Conservation (phyloP, 2,888 invertebrate genomes). For the Ectemnius cavifrons region DNA sequence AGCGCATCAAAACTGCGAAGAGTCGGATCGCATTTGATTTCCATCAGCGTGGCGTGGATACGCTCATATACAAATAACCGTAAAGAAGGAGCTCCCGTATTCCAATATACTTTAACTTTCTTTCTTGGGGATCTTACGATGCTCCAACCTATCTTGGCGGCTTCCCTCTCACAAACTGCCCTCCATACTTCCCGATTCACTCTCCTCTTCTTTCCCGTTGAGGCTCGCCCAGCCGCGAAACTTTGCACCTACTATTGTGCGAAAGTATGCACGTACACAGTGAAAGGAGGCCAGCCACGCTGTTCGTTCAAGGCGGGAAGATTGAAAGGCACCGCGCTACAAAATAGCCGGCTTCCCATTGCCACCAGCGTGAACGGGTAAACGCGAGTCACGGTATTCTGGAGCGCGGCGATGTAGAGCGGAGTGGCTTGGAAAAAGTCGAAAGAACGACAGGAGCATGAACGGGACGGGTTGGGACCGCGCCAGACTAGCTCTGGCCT, state of each 20-base stretch:
- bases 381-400: not conserved
- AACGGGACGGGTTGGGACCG: not conserved
- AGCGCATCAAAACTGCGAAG: slow-evolving; percentile 8
- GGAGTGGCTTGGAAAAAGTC: not conserved
- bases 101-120: slow-evolving; percentile 26
- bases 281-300: no score
- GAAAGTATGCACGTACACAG: not conserved
- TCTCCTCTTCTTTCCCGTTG: slow-evolving; percentile 2
- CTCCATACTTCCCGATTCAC: slow-evolving; percentile 24
- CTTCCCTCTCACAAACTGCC: slow-evolving; percentile 26
- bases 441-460: not conserved
- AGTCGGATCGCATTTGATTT: slow-evolving; percentile 29
- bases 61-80: slow-evolving; percentile 46
- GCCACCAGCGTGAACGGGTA: no score
- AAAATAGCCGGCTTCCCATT: no score
- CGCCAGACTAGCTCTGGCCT: not conserved
- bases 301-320: no score
- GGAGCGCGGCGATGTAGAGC: not conserved
- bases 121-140: slow-evolving; percentile 26
- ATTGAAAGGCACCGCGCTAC: no score
- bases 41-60: slow-evolving; percentile 15
- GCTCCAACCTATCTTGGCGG: slow-evolving; percentile 29
- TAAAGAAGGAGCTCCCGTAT: slow-evolving; percentile 34
- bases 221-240: slow-evolving; percentile 6
- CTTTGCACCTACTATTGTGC: slow-evolving; percentile 22